A percentile compares a stretch with the other conserved stretches of the same genome.
These are phyloP conservation scores for Acanthisitta chloris DNA, from an alignment of 2,113 vertebrate genomes.

Conservation along the genomic window DNA sequence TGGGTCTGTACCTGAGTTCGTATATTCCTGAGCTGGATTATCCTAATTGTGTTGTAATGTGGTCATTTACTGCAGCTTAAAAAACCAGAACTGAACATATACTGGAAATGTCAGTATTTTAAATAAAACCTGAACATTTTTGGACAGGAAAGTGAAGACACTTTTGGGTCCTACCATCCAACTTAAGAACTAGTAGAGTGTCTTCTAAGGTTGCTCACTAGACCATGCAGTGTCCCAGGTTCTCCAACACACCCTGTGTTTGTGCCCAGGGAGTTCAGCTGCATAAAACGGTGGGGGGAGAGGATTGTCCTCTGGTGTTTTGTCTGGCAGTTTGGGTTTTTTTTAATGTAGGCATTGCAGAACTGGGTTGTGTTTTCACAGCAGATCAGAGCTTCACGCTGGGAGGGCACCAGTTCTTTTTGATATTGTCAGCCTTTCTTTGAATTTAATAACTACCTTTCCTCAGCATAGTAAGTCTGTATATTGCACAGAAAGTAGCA, in stretches of 20 bases:
- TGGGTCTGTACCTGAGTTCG: neutral
- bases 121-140: neutral
- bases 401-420: constrained; percentile 54
- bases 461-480: constrained; percentile 34
- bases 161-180: neutral
- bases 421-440: constrained; percentile 47
- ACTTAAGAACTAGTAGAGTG: neutral
- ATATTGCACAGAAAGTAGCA: constrained; percentile 15
- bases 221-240: neutral
- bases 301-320: neutral
- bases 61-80: neutral
- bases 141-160: neutral
- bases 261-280: neutral
- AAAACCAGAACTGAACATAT: neutral
- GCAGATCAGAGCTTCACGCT: constrained; percentile 27
- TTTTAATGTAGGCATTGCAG: neutral
- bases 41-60: neutral
- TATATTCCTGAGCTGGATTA: neutral
- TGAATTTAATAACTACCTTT: constrained; percentile 62
- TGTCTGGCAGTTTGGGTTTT: neutral
- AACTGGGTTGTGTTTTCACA: constrained; percentile 38
- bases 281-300: neutral
- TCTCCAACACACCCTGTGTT: neutral
- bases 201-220: neutral
- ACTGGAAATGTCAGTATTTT: neutral